Percentiles rank a stretch among this genome's conserved stretches.
These are phyloP conservation scores for Brevipalpus yothersi DNA, from an alignment of 1,140 invertebrate genomes.

Conservation along the genomic window DNA sequence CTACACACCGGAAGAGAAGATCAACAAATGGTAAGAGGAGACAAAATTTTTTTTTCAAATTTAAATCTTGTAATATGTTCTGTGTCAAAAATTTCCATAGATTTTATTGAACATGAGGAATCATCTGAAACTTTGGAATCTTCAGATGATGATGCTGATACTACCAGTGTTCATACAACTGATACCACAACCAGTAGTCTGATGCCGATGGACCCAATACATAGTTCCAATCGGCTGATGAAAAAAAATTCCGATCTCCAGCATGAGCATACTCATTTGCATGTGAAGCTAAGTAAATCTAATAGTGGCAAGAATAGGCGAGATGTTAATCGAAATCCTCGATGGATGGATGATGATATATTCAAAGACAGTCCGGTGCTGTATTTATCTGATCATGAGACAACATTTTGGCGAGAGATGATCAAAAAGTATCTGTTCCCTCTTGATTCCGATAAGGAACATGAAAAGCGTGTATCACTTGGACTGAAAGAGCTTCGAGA, in stretches of 20 bases:
- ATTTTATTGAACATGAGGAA: conserved; percentile 20
- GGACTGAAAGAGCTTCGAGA: conserved; percentile 17
- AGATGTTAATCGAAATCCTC: conserved; percentile 63
- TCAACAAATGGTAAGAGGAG: background rate
- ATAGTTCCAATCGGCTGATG: conserved; percentile 8
- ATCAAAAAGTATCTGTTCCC: conserved; percentile 24
- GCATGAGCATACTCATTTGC: background rate
- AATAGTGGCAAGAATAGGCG: conserved; percentile 31
- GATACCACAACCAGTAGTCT: background rate
- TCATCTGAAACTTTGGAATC: conserved; percentile 49
- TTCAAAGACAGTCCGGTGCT: conserved; percentile 70
- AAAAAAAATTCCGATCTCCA: conserved; percentile 1
- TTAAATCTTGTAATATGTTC: no score
- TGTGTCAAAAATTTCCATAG: no score
- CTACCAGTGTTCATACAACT: conserved; percentile 1
- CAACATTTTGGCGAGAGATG: conserved; percentile 77
- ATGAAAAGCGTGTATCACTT: conserved; percentile 13
- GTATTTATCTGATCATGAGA: conserved; percentile 50
- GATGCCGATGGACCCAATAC: background rate
- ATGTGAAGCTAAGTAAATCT: background rate
- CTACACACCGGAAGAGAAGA: conserved; percentile 53
- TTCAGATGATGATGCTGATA: conserved; percentile 15
- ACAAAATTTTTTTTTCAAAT: no score
- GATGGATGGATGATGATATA: conserved; percentile 77
- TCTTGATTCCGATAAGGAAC: conserved; percentile 15